A percentile compares a stretch with the other conserved stretches of the same genome.
Conservation (phyloP, 2,888 invertebrate species). For the Conistra vaccinii region DNA sequence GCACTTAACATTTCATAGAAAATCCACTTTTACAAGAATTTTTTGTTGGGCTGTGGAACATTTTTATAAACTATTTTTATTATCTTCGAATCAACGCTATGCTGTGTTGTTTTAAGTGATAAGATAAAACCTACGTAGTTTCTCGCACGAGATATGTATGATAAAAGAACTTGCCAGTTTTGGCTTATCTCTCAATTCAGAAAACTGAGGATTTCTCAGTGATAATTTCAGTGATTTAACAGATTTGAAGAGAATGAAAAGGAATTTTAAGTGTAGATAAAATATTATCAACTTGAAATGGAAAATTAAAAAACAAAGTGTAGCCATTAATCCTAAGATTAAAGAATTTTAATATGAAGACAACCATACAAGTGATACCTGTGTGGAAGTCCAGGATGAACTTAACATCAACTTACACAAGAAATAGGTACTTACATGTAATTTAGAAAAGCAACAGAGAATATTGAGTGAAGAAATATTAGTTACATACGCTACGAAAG, state of each 20-base stretch:
- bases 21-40: slow-evolving; percentile 16
- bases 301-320: background rate
- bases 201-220: slow-evolving; percentile 26
- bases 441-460: slow-evolving; percentile 46
- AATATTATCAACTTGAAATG: slow-evolving; percentile 3
- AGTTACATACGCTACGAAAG: slow-evolving; percentile 47
- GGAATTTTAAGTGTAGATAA: slow-evolving; percentile 1
- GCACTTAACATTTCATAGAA: slow-evolving; percentile 38
- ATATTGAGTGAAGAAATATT: slow-evolving; percentile 38
- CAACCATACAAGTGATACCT: background rate
- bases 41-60: slow-evolving; percentile 44
- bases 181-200: slow-evolving; percentile 47
- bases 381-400: slow-evolving; percentile 6
- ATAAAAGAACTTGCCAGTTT: slow-evolving; percentile 52
- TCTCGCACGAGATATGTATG: slow-evolving; percentile 53
- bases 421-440: slow-evolving; percentile 53
- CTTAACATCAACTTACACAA: slow-evolving; percentile 19
- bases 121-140: slow-evolving; percentile 64
- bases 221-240: slow-evolving; percentile 30
- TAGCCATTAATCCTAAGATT: background rate
- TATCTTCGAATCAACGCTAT: slow-evolving; percentile 58
- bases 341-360: slow-evolving; percentile 3
- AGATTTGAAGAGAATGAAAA: slow-evolving; percentile 23
- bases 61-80: slow-evolving; percentile 49
- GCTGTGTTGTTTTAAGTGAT: slow-evolving; percentile 60